Base-by-base conservation (phyloP, 2,888 invertebrate species). In the Drosophila mercatorum region DNA sequence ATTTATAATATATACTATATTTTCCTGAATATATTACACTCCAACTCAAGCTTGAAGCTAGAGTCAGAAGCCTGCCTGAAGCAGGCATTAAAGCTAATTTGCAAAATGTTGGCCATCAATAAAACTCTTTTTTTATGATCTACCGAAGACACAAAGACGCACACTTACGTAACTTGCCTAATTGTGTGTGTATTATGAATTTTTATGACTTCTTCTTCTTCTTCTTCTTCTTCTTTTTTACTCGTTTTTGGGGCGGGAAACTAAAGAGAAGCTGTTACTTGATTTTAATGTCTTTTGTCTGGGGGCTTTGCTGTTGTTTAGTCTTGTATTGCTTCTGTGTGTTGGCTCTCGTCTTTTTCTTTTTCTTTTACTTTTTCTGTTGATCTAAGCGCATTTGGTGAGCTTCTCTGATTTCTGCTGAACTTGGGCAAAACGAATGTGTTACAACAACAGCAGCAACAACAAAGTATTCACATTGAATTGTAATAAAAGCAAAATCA, bases 401-500 rank as follows among this genome's bases (percentile, higher is more conserved):
- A 74, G 80, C 78, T 78, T 83, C 72, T 76, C 70, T 79, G 79
- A 86, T 83, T 89, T 84, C 70, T 78, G 80, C 68, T 88, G 88
- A 88, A 81, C 81, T 73, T 80, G 76, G 77, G 65, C 49, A 75
- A 78, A 81, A 73, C 67, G 78, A 70, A 77, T 55, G 62, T 72
- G 51, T 49, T 44, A 72, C 72, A 70, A 49, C 31, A 71, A 49
- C 49, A 71, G 44, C 44, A 68, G 59, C 64, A 73, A 58, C 64
- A 22, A 22, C 22, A 22, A 69, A 59, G 76, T 73, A 71, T 66
- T 62, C 76, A 66, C 83, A 84, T 83, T 75, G 81, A 80, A 83
- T 81, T 83, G 83, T 80, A 84, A 83, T 83, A 84, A 87, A 77
- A 84, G 81, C 82, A 84, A 84, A 83, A 83, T 82, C 80, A 82